Conservation (phyloP, 2,797 vertebrate genomes). For the Microhierax caerulescens region DNA sequence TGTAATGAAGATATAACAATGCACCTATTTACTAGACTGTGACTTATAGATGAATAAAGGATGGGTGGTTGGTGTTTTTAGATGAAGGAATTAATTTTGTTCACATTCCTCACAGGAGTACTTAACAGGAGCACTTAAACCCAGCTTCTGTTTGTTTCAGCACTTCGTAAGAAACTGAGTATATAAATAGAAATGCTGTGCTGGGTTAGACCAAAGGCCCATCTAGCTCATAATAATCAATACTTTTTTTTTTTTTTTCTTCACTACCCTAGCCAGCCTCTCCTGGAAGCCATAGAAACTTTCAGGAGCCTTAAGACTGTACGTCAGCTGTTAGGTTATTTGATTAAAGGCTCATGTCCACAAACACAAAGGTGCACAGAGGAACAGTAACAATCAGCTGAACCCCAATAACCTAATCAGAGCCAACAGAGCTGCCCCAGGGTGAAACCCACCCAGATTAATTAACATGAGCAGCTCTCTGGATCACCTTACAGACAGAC, state of each 20-base stretch:
- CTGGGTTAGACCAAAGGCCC: not conserved
- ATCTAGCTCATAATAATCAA: rapidly evolving
- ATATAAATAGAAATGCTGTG: not conserved
- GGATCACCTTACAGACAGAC: not conserved
- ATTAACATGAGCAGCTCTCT: not conserved
- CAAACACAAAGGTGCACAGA: not conserved
- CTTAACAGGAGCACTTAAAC: not conserved
- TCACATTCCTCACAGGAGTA: not conserved
- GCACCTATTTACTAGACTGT: not conserved
- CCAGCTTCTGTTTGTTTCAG: not conserved
- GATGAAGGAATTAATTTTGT: not conserved
- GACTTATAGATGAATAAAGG: not conserved
- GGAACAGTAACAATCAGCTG: not conserved
- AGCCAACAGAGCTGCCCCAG: not conserved
- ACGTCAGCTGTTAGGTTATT: not conserved
- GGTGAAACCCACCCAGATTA: not conserved
- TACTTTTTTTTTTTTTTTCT: not conserved
- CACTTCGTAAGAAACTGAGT: not conserved
- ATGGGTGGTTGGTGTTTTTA: not conserved
- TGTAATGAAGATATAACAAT: not conserved
- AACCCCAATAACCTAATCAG: not conserved
- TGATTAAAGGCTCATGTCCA: not conserved
- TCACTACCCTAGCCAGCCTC: not conserved
- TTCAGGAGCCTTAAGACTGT: not conserved
- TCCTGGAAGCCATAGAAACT: not conserved